Conservation (phyloP, 2,888 invertebrate species). For the Pseudeuparius sepicola region DNA sequence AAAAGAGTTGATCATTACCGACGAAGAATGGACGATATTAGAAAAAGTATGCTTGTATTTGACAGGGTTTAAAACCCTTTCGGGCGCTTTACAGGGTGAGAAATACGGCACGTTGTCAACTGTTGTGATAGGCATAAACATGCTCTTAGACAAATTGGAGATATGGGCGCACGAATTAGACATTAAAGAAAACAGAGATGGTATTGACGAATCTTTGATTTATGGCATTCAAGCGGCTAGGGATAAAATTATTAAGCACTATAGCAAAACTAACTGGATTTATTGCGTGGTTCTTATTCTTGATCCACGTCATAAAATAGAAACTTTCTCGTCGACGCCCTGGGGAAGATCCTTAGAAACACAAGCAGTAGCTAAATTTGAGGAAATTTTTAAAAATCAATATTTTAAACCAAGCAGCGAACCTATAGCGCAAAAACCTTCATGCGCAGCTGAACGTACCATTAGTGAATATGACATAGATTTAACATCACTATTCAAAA, state of each 20-base stretch:
- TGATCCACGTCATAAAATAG: slow-evolving; percentile 9
- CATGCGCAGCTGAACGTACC: too few species aligned
- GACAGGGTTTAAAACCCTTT: slow-evolving; percentile 18
- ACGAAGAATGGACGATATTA: slow-evolving; percentile 15
- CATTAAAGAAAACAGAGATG: slow-evolving; percentile 13
- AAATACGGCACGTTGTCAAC: slow-evolving; percentile 19
- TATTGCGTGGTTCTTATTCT: slow-evolving; percentile 10
- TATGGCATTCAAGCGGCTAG: slow-evolving; percentile 17
- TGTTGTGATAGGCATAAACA: slow-evolving; percentile 19
- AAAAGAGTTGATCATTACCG: too few species aligned
- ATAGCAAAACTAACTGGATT: slow-evolving; percentile 17
- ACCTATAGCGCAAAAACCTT: too few species aligned
- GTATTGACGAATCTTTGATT: slow-evolving; percentile 11
- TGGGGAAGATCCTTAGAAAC: slow-evolving; percentile 14
- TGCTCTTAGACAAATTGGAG: slow-evolving; percentile 17
- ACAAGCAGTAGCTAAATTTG: slow-evolving; percentile 13
- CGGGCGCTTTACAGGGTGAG: slow-evolving; percentile 19
- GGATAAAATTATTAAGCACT: too few species aligned
- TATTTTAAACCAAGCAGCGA: slow-evolving; percentile 10
- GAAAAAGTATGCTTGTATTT: slow-evolving; percentile 18
- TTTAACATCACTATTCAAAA: too few species aligned
- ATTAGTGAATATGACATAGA: too few species aligned
- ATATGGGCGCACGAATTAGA: slow-evolving; percentile 14
- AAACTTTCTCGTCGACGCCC: slow-evolving; percentile 15
- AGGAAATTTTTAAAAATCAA: slow-evolving; percentile 14